Conservation (phyloP, 2,888 invertebrate genomes). For the Nymphalis polychloros region DNA sequence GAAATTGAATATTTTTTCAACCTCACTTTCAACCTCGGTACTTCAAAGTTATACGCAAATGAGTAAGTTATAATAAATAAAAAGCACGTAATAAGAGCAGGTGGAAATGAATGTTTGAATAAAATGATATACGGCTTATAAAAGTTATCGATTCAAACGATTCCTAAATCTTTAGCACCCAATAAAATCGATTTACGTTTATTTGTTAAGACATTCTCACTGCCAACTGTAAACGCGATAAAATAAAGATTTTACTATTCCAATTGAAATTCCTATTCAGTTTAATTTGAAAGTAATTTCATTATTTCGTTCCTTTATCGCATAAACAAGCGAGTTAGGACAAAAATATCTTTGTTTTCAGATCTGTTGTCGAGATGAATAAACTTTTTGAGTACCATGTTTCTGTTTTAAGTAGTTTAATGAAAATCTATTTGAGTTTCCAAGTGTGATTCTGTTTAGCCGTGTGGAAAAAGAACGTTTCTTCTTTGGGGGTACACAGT, state of each 20-base stretch:
- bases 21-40: no score
- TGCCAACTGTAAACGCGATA: background rate
- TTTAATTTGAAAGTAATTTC: constrained; percentile 35
- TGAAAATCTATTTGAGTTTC: constrained; percentile 16
- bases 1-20: no score
- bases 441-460: background rate
- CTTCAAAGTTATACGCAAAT: background rate
- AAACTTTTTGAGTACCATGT: constrained; percentile 17
- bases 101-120: background rate
- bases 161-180: constrained; percentile 5
- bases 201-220: constrained; percentile 11
- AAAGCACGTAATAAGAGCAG: background rate
- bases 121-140: background rate
- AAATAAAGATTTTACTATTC: constrained; percentile 19
- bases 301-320: constrained; percentile 32
- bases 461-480: background rate
- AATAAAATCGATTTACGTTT: background rate
- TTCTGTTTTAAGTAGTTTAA: constrained; percentile 13
- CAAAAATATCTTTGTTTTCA: constrained; percentile 26
- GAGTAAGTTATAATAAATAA: background rate
- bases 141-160: background rate
- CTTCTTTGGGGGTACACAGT: no score
- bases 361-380: constrained; percentile 1
- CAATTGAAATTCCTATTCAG: constrained; percentile 21
- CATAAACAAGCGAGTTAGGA: constrained; percentile 25